A percentile compares a stretch with the other conserved stretches of the same genome.
These are phyloP conservation scores for Cataglyphis livida DNA, from an alignment of 2,888 invertebrate genomes.

Conservation along the genomic window DNA sequence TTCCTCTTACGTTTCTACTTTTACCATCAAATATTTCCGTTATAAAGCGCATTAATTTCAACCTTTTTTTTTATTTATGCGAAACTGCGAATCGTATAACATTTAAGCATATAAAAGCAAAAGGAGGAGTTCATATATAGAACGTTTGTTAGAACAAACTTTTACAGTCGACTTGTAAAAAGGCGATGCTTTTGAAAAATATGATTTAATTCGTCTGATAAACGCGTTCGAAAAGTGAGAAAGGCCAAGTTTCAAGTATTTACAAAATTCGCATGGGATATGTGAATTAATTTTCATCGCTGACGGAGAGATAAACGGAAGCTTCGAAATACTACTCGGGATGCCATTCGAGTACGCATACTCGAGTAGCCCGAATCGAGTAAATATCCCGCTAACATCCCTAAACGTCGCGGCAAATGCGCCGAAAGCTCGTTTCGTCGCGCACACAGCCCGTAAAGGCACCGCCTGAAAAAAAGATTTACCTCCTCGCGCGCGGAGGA, in stretches of 20 bases:
- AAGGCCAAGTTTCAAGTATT: constrained; percentile 25
- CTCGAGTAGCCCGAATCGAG: constrained; percentile 17
- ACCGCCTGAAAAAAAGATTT: constrained; percentile 87
- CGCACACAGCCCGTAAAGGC: constrained; percentile 1
- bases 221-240: not conserved
- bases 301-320: not conserved
- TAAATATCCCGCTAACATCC: constrained; percentile 35
- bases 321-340: not conserved
- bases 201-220: constrained; percentile 22
- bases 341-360: not conserved
- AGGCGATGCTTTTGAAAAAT: not conserved
- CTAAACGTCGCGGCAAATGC: constrained; percentile 39
- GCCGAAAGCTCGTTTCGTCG: constrained; percentile 38
- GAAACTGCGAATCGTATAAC: not conserved
- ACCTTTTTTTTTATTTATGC: not conserved
- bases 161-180: constrained; percentile 13
- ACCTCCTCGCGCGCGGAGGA: constrained; percentile 10
- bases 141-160: constrained; percentile 18
- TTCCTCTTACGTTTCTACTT: not conserved
- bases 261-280: constrained; percentile 3
- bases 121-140: constrained; percentile 18
- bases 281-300: not conserved
- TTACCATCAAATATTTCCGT: constrained; percentile 24
- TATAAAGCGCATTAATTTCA: constrained; percentile 22
- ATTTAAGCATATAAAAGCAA: not conserved